Conservation (phyloP, 1,140 invertebrate species). For the Mercenaria mercenaria region DNA sequence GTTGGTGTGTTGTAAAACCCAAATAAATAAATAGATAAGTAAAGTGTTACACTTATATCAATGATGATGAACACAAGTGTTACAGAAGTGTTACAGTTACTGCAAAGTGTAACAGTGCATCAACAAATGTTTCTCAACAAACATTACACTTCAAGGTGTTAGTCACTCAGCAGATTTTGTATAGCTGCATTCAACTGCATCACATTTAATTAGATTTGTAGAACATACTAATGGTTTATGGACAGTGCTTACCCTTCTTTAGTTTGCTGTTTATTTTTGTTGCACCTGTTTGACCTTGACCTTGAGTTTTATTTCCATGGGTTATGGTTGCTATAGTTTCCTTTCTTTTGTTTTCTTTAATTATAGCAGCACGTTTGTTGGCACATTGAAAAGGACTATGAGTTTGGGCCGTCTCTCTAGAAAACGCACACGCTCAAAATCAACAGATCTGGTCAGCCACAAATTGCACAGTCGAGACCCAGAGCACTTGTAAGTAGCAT, state of each 20-base stretch:
- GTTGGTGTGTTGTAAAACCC: no score
- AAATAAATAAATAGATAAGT: no score
- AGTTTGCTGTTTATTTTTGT: not conserved
- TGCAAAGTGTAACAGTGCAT: no score
- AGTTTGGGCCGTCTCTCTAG: slow-evolving; percentile 55
- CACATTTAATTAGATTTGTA: no score
- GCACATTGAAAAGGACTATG: slow-evolving; percentile 61
- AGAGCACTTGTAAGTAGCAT: slow-evolving; percentile 48
- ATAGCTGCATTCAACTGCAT: no score
- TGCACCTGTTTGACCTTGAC: slow-evolving; percentile 24
- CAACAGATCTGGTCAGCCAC: not conserved
- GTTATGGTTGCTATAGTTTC: slow-evolving; percentile 45
- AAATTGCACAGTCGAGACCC: slow-evolving; percentile 13
- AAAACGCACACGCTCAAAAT: slow-evolving; percentile 56
- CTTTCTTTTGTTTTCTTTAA: slow-evolving; percentile 40
- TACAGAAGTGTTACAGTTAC: no score
- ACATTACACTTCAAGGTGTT: no score
- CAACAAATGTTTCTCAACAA: no score
- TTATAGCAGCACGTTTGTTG: slow-evolving; percentile 64
- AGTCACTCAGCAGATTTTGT: no score
- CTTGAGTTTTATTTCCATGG: slow-evolving; percentile 11
- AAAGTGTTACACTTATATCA: no score
- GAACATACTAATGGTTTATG: no score
- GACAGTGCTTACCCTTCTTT: not conserved
- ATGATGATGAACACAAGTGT: no score